phyloP scores from a whole-genome alignment of 2,888 invertebrate genomes.

The Ametastegia equiseti region DNA sequence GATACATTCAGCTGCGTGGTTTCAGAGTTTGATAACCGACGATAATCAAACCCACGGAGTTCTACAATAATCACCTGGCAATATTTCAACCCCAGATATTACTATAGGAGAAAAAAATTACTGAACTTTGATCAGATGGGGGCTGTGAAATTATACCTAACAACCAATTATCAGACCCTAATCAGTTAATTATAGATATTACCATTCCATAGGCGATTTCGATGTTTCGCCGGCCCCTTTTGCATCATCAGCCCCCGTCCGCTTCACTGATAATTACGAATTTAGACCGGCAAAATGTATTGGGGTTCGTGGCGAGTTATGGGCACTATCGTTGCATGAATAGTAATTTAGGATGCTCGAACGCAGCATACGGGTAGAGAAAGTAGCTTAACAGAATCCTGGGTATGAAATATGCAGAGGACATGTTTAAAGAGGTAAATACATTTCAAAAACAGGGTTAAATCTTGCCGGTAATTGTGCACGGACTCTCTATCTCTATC shows the following conservation, averaged over 20 bases:
- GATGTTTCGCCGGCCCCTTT: background rate
- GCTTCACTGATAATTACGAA: slow-evolving; percentile 2
- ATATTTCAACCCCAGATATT: background rate
- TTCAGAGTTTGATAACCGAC: background rate
- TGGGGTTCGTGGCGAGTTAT: background rate
- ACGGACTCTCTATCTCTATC: background rate
- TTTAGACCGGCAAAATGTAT: background rate
- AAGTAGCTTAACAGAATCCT: background rate
- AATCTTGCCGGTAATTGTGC: background rate
- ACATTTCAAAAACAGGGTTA: background rate
- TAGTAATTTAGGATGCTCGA: background rate
- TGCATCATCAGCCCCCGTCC: background rate
- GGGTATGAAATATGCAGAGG: background rate
- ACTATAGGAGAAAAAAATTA: too few species aligned
- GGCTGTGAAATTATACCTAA: background rate
- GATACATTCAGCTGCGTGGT: too few species aligned
- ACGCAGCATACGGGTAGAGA: background rate
- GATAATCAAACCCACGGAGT: background rate
- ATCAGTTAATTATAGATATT: slow-evolving; percentile 23
- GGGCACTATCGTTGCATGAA: background rate
- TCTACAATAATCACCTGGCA: background rate
- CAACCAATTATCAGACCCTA: slow-evolving; percentile 36
- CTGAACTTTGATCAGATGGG: background rate
- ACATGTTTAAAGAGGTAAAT: background rate
- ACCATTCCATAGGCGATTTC: slow-evolving; percentile 6